These are phyloP conservation scores for Sycophaga agraensis DNA, from an alignment of 1,140 invertebrate species.

Conservation along the genomic window DNA sequence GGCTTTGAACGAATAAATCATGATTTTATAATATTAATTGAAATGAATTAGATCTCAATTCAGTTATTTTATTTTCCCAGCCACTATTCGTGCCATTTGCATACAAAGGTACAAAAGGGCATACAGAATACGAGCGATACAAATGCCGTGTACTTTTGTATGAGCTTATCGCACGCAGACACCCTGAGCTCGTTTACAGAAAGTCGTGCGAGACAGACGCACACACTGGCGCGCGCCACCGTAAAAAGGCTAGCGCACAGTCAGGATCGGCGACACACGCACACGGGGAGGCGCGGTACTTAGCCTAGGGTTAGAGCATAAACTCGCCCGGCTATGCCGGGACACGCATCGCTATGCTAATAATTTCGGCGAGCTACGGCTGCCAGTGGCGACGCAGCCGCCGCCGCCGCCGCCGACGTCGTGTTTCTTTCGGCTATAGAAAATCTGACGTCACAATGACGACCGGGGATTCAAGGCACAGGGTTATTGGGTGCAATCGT, in stretches of 20 bases:
- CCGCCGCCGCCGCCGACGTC: no score
- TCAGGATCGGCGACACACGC: neutral
- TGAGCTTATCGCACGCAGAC: conserved; percentile 2
- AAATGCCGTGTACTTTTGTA: neutral
- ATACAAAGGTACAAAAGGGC: neutral
- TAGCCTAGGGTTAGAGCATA: conserved; percentile 35
- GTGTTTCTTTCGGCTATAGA: conserved; percentile 21
- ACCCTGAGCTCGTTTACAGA: neutral
- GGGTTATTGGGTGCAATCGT: conserved; percentile 36
- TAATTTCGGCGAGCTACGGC: conserved; percentile 36
- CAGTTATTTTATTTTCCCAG: no score
- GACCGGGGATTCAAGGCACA: conserved; percentile 35
- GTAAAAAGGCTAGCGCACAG: conserved; percentile 8
- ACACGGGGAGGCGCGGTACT: conserved; percentile 7
- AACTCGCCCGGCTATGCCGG: conserved; percentile 44
- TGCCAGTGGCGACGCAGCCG: no score
- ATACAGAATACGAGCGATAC: neutral
- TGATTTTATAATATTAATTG: no score
- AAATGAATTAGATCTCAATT: no score
- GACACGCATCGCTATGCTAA: conserved; percentile 48
- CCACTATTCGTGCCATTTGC: no score
- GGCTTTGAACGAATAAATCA: no score
- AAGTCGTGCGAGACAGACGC: neutral
- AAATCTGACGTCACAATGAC: conserved; percentile 31
- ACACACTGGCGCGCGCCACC: conserved; percentile 23